Conservation (phyloP, 2,113 vertebrate species). For the Phyllostomus discolor region DNA sequence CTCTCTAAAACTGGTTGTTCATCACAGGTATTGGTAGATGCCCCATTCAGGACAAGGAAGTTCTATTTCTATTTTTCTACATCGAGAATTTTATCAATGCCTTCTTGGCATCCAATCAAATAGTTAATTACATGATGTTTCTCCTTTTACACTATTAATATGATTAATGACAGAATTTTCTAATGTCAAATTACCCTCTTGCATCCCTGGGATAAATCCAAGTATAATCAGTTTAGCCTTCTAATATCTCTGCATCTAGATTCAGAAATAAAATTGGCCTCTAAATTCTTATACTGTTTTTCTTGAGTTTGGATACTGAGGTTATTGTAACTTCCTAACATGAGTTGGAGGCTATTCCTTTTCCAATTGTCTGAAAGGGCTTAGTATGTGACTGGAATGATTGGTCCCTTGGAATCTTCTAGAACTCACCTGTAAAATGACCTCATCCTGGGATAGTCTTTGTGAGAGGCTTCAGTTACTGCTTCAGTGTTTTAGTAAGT, state of each 20-base stretch:
- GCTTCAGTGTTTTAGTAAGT: not conserved
- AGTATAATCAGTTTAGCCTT: not conserved
- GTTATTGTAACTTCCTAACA: not conserved
- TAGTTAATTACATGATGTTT: not conserved
- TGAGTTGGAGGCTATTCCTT: not conserved
- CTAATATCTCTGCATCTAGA: not conserved
- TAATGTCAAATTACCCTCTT: not conserved
- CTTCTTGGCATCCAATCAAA: not conserved
- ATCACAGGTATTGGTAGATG: not conserved
- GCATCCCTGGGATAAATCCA: not conserved
- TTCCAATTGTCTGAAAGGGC: not conserved
- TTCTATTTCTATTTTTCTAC: not conserved
- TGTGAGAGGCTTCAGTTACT: not conserved
- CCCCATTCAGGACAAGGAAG: not conserved
- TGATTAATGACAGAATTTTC: not conserved
- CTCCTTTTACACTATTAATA: not conserved
- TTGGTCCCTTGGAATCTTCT: not conserved
- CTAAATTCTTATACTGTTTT: not conserved
- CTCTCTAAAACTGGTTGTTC: not conserved
- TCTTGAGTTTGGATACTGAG: not conserved
- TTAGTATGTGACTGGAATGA: not conserved
- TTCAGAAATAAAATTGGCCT: not conserved
- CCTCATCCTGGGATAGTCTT: not conserved
- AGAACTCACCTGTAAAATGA: not conserved
- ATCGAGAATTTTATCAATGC: not conserved